phyloP scores from a whole-genome alignment of 2,113 vertebrate species.

The Corvus hawaiiensis region DNA sequence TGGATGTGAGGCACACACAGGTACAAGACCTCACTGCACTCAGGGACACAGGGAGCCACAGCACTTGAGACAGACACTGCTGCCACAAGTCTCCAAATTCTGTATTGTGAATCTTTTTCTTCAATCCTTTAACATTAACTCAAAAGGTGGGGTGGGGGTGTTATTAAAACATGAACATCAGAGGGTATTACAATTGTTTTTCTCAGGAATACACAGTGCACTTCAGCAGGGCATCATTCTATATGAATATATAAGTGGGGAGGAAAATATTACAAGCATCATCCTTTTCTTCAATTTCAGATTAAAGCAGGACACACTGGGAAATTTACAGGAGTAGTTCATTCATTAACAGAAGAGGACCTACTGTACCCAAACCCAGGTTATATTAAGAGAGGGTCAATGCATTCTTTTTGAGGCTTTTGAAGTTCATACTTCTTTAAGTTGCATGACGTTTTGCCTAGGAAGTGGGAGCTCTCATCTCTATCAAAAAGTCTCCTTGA shows the following conservation, averaged over 20 bases:
- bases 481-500: conserved; percentile 29
- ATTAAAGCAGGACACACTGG: not conserved
- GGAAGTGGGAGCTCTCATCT: conserved; percentile 44
- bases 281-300: not conserved
- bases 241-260: not conserved
- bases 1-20: not conserved
- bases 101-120: not conserved
- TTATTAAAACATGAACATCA: not conserved
- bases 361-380: not conserved
- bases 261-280: not conserved
- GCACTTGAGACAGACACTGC: not conserved
- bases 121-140: not conserved
- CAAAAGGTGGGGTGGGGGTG: not conserved
- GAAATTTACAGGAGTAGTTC: not conserved
- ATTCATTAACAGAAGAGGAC: conserved; percentile 42
- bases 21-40: not conserved
- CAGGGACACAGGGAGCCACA: fast-evolving
- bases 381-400: conserved; percentile 26
- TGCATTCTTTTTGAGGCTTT: conserved; percentile 29
- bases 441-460: not conserved
- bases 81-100: not conserved
- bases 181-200: not conserved
- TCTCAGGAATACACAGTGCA: not conserved
- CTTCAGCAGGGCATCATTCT: not conserved
- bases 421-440: conserved; percentile 48